Evolutionary conservation across 2,888 invertebrate species (phyloP).

Genomic region (Notocelia uddmanniana): DNA sequence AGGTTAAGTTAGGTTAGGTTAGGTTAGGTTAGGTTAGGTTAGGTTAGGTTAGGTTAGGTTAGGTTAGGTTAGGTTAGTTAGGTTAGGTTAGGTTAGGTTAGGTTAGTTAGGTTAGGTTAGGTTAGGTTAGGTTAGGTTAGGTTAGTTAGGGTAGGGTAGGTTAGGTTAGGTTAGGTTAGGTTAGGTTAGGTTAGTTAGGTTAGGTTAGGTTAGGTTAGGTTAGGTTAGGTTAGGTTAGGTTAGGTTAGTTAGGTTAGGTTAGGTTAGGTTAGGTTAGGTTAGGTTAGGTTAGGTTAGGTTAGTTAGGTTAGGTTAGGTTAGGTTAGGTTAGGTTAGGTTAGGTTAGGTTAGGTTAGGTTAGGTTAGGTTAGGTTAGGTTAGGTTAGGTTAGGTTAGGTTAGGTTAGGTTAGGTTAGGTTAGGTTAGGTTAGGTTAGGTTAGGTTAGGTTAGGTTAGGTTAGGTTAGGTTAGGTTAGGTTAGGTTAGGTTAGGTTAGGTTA

Average conservation of each 20-base stretch:
- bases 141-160: conserved; percentile 33
- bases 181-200: conserved; percentile 50
- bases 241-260: conserved; percentile 47
- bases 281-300: conserved; percentile 47
- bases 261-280: conserved; percentile 47
- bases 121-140: conserved; percentile 42
- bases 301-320: conserved; percentile 47
- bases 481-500: conserved; percentile 25
- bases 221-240: conserved; percentile 48
- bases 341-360: conserved; percentile 49
- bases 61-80: conserved; percentile 45
- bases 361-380: conserved; percentile 48
- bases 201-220: conserved; percentile 46
- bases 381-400: conserved; percentile 49
- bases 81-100: conserved; percentile 46
- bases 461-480: conserved; percentile 25
- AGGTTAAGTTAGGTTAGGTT: conserved; percentile 47
- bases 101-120: conserved; percentile 45
- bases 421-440: conserved; percentile 46
- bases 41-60: conserved; percentile 46
- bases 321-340: conserved; percentile 48
- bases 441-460: conserved; percentile 34
- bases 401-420: conserved; percentile 50
- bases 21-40: conserved; percentile 45
- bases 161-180: conserved; percentile 47